Base-by-base conservation (phyloP, 2,888 invertebrate genomes). In the Habrosyne pyritoides region DNA sequence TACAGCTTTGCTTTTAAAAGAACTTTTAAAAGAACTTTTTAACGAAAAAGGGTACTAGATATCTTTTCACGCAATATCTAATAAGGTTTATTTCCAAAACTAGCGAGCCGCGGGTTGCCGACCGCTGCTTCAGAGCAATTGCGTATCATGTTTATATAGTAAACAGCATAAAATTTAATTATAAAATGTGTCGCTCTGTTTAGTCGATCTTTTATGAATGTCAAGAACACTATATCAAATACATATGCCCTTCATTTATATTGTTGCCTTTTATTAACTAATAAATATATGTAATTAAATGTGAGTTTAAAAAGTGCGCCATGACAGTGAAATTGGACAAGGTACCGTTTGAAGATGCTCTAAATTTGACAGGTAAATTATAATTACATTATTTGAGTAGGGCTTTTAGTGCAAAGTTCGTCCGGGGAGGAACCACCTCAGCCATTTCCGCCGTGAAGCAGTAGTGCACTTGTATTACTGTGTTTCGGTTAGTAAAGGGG, bases 341-440 rank as follows among this genome's bases (percentile, higher is more conserved):
- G 58, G 76, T 84, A 33, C 55, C 72, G 0, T 87, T 79, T 59
- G 86, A 87, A 61, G 80, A 85, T 52, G 86, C 86, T 0, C 60
- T 87, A 33, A 65, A 66, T 46, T 75, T 80, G 77, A 79, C 85
- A 56, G 86, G 86, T 84, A 30, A 61, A 69, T 56, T 21, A 10
- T 7, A 18, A 10, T 18, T 50, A 26, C 26, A 22, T 50, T 10
- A 2, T 10, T n/a, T 8, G n/a, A 12, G 1, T n/a, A 4, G n/a
- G 3, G 5, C 12, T 4, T 5, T 12, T 12, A 30, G 12, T 3
- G 12, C 12, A 30, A n/a, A n/a, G n/a, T n/a, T n/a, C n/a, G n/a
- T n/a, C n/a, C n/a, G n/a, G n/a, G n/a, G n/a, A n/a, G n/a, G n/a
- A n/a, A n/a, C n/a, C n/a, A n/a, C n/a, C n/a, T n/a, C n/a, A n/a